Evolutionary conservation across 2,113 vertebrate genomes (phyloP).

Genomic region (Istiophorus platypterus): DNA sequence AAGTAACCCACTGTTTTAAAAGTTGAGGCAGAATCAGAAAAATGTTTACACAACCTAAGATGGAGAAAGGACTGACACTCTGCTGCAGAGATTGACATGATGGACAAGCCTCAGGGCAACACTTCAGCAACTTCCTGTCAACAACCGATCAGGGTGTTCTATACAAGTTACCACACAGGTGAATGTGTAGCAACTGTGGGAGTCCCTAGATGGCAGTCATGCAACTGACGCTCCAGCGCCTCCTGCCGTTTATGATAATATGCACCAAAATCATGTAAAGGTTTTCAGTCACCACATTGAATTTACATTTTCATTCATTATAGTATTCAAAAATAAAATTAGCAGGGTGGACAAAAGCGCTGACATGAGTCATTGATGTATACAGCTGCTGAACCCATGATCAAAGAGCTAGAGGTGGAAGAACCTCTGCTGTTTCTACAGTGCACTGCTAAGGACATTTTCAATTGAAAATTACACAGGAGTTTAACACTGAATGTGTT

Average conservation of each 20-base stretch:
- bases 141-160: too few relatives aligned
- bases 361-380: background rate
- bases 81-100: constrained; percentile 49
- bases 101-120: constrained; percentile 41
- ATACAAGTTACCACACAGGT: too few relatives aligned
- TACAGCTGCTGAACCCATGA: background rate
- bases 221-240: background rate
- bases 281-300: background rate
- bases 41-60: constrained; percentile 45
- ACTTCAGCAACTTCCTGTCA: constrained; percentile 30
- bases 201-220: constrained; percentile 58
- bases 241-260: background rate
- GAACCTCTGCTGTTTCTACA: background rate
- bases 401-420: background rate
- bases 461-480: background rate
- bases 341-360: background rate
- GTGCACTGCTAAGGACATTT: background rate
- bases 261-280: background rate
- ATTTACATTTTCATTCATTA: background rate
- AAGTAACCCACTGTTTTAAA: constrained; percentile 28
- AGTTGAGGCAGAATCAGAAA: constrained; percentile 39
- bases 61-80: constrained; percentile 46
- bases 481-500: background rate
- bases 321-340: too few relatives aligned
- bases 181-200: constrained; percentile 42